These are phyloP conservation scores for Cantharis nigra DNA, from an alignment of 2,888 invertebrate genomes.

Conservation along the genomic window DNA sequence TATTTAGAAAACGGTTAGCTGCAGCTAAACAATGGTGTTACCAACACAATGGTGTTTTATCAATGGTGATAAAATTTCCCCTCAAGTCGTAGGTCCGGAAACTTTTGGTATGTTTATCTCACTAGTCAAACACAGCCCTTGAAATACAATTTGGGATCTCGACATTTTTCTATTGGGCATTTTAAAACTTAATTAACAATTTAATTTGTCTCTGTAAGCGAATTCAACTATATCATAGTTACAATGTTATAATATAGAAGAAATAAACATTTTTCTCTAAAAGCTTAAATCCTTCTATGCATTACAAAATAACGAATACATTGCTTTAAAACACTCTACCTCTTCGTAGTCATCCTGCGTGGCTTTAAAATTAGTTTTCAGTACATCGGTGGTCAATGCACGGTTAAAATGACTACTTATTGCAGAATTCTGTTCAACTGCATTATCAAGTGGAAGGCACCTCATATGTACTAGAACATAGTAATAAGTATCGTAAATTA, in stretches of 20 bases:
- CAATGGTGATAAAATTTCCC: no score
- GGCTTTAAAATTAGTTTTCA: not conserved
- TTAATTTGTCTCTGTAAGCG: not conserved
- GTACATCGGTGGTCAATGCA: not conserved
- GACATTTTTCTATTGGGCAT: no score
- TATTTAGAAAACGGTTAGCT: no score
- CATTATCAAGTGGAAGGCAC: not conserved
- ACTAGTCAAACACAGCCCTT: no score
- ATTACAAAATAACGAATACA: not conserved
- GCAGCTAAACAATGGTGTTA: no score
- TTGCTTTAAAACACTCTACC: not conserved
- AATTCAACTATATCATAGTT: no score
- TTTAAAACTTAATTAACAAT: no score
- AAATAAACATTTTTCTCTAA: not conserved
- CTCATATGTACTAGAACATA: not conserved
- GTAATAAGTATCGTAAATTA: not conserved
- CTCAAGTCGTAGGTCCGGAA: no score
- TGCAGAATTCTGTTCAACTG: not conserved
- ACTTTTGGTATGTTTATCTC: no score
- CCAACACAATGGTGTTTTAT: no score
- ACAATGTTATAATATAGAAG: no score
- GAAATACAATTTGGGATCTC: no score
- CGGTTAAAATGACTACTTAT: not conserved
- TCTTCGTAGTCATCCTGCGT: not conserved
- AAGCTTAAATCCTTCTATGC: not conserved